Conservation (phyloP, 2,797 vertebrate genomes). For the Thaleichthys pacificus region DNA sequence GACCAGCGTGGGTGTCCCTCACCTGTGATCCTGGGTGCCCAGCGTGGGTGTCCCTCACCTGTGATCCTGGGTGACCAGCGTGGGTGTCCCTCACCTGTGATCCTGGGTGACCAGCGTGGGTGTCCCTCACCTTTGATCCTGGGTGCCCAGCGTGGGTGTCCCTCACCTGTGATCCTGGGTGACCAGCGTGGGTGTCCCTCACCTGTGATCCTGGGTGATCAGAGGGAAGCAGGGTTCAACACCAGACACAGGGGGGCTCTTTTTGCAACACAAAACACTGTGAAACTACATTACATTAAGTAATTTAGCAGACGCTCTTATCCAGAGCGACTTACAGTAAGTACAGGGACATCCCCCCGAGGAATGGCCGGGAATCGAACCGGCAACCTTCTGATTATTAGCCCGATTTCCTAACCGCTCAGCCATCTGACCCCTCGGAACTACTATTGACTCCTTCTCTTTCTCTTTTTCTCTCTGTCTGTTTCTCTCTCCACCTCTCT, state of each 20-base stretch:
- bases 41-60: neutral
- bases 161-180: slow-evolving; percentile 18
- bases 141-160: neutral
- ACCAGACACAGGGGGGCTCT: neutral
- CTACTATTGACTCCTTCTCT: neutral
- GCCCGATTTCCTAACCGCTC: too few relatives aligned
- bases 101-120: slow-evolving; percentile 5
- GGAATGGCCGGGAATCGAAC: too few relatives aligned
- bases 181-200: neutral
- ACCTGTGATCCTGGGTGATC: neutral
- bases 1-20: neutral
- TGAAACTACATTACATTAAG: neutral
- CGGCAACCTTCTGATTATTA: too few relatives aligned
- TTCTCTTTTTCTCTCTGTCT: neutral
- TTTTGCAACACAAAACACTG: neutral
- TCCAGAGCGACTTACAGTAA: too few relatives aligned
- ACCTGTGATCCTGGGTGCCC: slow-evolving; percentile 12
- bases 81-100: too few relatives aligned
- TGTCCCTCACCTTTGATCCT: too few relatives aligned
- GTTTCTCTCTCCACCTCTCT: neutral
- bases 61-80: slow-evolving; percentile 9
- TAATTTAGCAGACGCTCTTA: neutral
- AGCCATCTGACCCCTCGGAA: neutral
- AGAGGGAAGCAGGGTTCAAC: slow-evolving; percentile 5
- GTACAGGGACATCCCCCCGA: too few relatives aligned